Evolutionary conservation across 2,797 vertebrate genomes (phyloP), one percentile per base, ranked within the genome.

Genomic region (Pterois miles): DNA sequence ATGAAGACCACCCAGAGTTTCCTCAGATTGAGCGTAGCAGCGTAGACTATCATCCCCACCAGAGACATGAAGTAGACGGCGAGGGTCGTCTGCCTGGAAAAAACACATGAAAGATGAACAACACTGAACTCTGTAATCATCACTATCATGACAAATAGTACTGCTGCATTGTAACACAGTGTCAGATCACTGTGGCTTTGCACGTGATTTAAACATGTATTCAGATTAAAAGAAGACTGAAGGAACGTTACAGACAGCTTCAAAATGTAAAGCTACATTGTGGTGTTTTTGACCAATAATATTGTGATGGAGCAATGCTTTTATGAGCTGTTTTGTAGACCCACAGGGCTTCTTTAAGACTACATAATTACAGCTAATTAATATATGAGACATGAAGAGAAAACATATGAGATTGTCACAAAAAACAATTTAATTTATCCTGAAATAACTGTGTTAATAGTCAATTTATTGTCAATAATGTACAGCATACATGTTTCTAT

Each of bases 1-100:
- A 99, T 76, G 83, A 99, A 99, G 69, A 99, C 96, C 25, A 98
- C 90, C 98, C 98, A 99, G n/a, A 99, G 95, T 86, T 94, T 84
- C 11, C 91, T 94, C 36, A 97, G 88, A 65, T 31, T 88, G 86
- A 99, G 94, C 13, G 97, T 99, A 43, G 96, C 94, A 0, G 97
- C 93, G 40, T 96, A 99, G 43, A 95, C 78, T 8, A 98, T 84
- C 97, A 99, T 98, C 86, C 97, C 98, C 76, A 96, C 92, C 86
- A 99, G 88, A 36, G 98, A 95, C 96, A 99, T 96, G 84, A 96
- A 60, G 87, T 99, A 99, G 1, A 99, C 95, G 0, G 79, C 92
- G 4, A 99, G 85, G 0, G 97, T 99, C 0, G 98, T 99, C 94
- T 97, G 96, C 76, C 98, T 99, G 88, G 22, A 76, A 64, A 64